Evolutionary conservation across 64 coral and sea anemone genomes (phyloP).

Genomic region (Trachythela sp.): DNA sequence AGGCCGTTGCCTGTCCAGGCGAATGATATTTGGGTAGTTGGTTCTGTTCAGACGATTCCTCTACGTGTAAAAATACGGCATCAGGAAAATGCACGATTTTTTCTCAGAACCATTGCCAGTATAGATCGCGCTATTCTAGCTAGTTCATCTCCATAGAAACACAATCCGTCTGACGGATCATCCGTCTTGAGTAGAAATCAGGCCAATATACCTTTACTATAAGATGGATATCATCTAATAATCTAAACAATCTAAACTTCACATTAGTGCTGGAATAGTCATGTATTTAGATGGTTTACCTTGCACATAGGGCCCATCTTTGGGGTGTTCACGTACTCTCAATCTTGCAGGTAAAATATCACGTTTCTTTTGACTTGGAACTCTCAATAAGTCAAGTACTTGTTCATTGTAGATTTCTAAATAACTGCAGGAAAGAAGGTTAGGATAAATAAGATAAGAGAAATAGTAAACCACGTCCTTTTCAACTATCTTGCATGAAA

Average conservation of each 20-base stretch:
- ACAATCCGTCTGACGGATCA: too few species aligned
- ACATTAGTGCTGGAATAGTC: too few species aligned
- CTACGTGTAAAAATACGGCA: not conserved
- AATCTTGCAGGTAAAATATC: slow-evolving; percentile 35
- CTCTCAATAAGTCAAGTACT: slow-evolving; percentile 75
- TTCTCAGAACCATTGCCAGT: too few species aligned
- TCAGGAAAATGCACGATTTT: too few species aligned
- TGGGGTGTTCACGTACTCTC: slow-evolving; percentile 93
- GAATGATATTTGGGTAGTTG: not conserved
- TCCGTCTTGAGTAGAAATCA: too few species aligned
- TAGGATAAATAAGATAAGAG: not conserved
- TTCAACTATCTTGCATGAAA: too few species aligned
- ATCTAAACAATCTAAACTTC: too few species aligned
- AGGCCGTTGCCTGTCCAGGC: too few species aligned
- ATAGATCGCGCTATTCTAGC: not conserved
- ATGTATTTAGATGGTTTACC: slow-evolving; percentile 49
- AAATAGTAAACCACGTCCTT: too few species aligned
- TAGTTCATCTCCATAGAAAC: too few species aligned
- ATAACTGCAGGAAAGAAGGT: slow-evolving; percentile 46
- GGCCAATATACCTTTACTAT: too few species aligned
- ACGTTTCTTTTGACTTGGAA: slow-evolving; percentile 57
- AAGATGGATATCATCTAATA: too few species aligned
- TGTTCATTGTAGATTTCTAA: slow-evolving; percentile 96
- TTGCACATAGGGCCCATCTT: slow-evolving; percentile 90
- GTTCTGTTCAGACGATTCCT: not conserved